Conservation (phyloP, 2,888 invertebrate genomes). For the Malthinus flaveolus region DNA sequence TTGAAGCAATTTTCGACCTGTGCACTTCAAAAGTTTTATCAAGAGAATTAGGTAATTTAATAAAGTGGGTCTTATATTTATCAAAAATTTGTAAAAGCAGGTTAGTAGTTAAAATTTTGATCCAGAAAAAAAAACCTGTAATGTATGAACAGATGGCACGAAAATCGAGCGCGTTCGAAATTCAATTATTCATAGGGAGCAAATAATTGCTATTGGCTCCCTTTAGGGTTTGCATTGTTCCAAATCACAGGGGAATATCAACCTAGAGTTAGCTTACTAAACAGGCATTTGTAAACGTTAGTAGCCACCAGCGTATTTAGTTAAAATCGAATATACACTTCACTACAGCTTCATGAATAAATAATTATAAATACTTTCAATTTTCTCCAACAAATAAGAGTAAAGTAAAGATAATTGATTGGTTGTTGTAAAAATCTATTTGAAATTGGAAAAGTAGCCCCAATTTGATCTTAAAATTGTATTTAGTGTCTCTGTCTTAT, state of each 20-base stretch:
- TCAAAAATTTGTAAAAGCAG: conserved; percentile 1
- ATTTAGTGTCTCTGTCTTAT: too few relatives aligned
- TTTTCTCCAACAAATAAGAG: not conserved
- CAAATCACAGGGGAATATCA: conserved; percentile 29
- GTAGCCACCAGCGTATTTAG: conserved; percentile 41
- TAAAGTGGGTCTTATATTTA: not conserved
- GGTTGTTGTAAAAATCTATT: too few relatives aligned
- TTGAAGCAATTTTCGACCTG: too few relatives aligned
- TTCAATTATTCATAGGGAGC: conserved; percentile 58
- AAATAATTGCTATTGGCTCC: conserved; percentile 55
- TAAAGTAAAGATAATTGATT: too few relatives aligned
- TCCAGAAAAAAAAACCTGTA: conserved; percentile 20
- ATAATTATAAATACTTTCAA: conserved; percentile 39
- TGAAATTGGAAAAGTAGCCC: too few relatives aligned
- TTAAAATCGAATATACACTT: conserved; percentile 50
- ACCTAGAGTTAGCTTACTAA: conserved; percentile 28
- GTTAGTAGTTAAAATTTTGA: conserved; percentile 3
- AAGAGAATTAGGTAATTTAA: too few relatives aligned
- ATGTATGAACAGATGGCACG: conserved; percentile 53
- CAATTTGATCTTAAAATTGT: too few relatives aligned
- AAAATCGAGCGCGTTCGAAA: conserved; percentile 53
- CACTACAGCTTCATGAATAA: conserved; percentile 51
- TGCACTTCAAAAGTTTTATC: too few relatives aligned
- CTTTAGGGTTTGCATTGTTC: conserved; percentile 42
- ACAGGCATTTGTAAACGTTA: conserved; percentile 31